Evolutionary conservation across 2,888 invertebrate genomes (phyloP), one percentile per base, ranked within the genome.

Genomic region (Chymomyza procnemis): DNA sequence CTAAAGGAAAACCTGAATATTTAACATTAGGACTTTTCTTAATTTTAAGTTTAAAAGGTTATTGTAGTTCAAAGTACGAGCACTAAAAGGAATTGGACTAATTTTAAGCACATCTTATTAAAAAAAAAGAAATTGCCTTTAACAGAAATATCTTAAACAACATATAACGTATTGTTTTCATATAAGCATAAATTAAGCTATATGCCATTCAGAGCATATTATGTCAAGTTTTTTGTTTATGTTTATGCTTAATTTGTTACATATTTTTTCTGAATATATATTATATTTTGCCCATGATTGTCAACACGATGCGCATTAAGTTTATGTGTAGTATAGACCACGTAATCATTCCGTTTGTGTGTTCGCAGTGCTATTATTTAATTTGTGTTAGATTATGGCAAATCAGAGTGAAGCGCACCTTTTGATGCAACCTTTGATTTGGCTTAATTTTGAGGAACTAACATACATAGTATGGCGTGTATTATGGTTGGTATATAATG

Each of bases 381-480:
- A 77, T 76, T 77, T 74, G 74, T 64, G 57, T 50, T 19, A 74
- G 68, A 67, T 74, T 58, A 60, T 66, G 54, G 62, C 46, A 64
- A 62, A 41, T 18, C 47, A n/a, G 47, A 18, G 50, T 56, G 50
- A 22, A 21, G 58, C 50, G 55, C 21, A 47, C 54, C 55, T 55
- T 26, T 47, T 41, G 34, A 12, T 12, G 3, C 12, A 16, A 63
- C 18, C 47, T 55, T 21, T 54, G 8, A 41, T 12, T 41, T 41
- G 34, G 12, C 34, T 41, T 41, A 41, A 12, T 41, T 41, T 12
- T 12, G 12, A 1, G 34, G 12, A 12, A 12, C 12, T 41, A 0
- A 41, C 12, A 41, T 5, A 41, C 12, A 41, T 5, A 12, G 12
- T 41, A 12, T 41, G 2, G 34, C 12, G 6, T 41, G 12, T 41